Evolutionary conservation across 2,888 invertebrate genomes (phyloP), one percentile per base, ranked within the genome.

Genomic region (Sarcophaga variegata): DNA sequence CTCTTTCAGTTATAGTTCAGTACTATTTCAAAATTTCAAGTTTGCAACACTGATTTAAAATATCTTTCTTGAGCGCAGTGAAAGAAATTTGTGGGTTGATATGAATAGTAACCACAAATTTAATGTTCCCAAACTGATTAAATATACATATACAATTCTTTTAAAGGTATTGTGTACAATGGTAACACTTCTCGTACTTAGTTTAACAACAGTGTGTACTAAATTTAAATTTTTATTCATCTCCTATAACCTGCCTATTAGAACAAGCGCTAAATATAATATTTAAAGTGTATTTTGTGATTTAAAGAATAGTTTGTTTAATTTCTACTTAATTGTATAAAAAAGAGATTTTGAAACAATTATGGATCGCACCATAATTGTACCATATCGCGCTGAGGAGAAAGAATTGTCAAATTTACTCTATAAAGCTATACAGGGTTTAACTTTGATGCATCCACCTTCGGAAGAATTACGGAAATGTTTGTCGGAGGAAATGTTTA

Each of bases 321-420:
- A 37, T 37, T 37, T 10, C 2, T 2, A 37, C 10, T 37, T 37
- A 37, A 37, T 37, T 37, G 8, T 37, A 37, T 37, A 37, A 37
- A 37, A 37, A 37, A 37, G 6, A 8, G 10, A 37, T 37, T 37
- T 37, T 37, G 2, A 14, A 54, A 54, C 27, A 71, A 76, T 54
- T 27, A 93, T 93, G 92, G 92, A 93, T 88, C 91, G 92, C 12
- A 91, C 91, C 37, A 85, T 91, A 1, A 91, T 93, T 20, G 92
- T 91, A 47, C 90, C 91, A 0, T 92, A 91, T 89, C 93, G 91
- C 71, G 93, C 92, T 0, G 93, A 93, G 84, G 93, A 93, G 81
- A 92, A 92, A 72, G 92, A 92, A 22, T 88, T 91, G 4, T 90
- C 93, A 59, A 92, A 92, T 22, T 90, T 90, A 63, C 89, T 93